Percentiles rank a stretch among this genome's conserved stretches.
phyloP scores from a whole-genome alignment of 23 tunicate species.

The Trididemnum clinides region DNA sequence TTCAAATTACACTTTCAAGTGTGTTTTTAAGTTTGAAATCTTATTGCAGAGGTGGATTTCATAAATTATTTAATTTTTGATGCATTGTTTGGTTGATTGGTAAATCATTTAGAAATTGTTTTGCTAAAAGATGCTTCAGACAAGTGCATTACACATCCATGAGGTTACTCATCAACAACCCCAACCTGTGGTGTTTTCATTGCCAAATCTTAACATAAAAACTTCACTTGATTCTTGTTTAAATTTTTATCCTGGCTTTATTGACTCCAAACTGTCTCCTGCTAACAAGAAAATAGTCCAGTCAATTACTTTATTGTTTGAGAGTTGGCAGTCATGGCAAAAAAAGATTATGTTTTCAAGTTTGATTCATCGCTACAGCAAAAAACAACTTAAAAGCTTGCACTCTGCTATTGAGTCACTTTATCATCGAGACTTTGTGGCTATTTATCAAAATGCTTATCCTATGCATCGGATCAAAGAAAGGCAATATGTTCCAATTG shows the following conservation, averaged over 20 bases:
- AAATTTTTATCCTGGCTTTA: background rate
- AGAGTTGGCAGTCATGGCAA: slow-evolving; percentile 85
- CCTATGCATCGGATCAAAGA: slow-evolving; percentile 46
- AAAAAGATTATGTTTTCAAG: slow-evolving; percentile 48
- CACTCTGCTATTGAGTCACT: slow-evolving; percentile 68
- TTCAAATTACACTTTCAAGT: too few species aligned
- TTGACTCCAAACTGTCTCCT: background rate
- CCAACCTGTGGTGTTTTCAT: too few species aligned
- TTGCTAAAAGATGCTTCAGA: too few species aligned
- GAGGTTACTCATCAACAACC: too few species aligned
- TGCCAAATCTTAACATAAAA: too few species aligned
- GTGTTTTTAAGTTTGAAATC: too few species aligned
- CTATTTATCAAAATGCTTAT: slow-evolving; percentile 43
- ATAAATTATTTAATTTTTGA: too few species aligned
- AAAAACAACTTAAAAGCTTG: slow-evolving; percentile 56
- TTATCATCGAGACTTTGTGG: slow-evolving; percentile 74
- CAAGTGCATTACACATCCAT: too few species aligned
- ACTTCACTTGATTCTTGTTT: background rate
- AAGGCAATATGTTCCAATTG: slow-evolving; percentile 1
- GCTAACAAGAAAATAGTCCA: slow-evolving; percentile 27
- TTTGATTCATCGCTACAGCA: slow-evolving; percentile 42
- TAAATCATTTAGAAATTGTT: too few species aligned
- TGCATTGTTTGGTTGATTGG: too few species aligned
- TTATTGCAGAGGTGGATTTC: too few species aligned
- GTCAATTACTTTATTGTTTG: slow-evolving; percentile 58